Evolutionary conservation across 2,888 invertebrate species (phyloP).

Genomic region (Schizaphis graminum): DNA sequence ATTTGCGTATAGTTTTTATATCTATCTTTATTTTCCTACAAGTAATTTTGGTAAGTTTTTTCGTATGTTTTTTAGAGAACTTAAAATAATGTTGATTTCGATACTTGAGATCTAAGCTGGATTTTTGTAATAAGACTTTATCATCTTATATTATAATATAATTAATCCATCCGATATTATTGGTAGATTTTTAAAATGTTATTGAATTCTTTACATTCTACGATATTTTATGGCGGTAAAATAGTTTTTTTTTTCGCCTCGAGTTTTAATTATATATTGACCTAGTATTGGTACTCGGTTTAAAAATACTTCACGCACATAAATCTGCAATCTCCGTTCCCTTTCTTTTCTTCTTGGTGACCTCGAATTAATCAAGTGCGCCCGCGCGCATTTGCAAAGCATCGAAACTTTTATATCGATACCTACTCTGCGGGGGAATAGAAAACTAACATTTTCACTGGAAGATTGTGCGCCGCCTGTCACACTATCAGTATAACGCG

Average conservation of each 20-base stretch:
- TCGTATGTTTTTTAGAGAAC: too few relatives aligned
- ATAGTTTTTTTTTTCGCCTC: not conserved
- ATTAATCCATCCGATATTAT: not conserved
- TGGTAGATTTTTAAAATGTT: not conserved
- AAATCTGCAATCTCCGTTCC: slow-evolving; percentile 33
- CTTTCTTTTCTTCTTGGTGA: not conserved
- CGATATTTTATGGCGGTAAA: not conserved
- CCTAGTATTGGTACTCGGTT: not conserved
- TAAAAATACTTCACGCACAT: not conserved
- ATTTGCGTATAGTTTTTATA: too few relatives aligned
- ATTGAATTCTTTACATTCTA: not conserved
- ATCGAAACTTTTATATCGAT: slow-evolving; percentile 43
- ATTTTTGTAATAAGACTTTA: too few relatives aligned
- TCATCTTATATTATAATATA: not conserved
- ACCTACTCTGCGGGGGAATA: not conserved
- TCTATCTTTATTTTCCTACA: too few relatives aligned
- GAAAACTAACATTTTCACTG: slow-evolving; percentile 13
- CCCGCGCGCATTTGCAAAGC: not conserved
- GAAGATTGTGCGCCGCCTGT: not conserved
- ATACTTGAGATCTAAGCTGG: too few relatives aligned
- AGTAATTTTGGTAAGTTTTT: too few relatives aligned
- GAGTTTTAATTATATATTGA: slow-evolving; percentile 20
- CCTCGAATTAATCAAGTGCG: slow-evolving; percentile 45
- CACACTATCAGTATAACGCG: slow-evolving; percentile 41
- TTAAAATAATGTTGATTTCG: too few relatives aligned